These are phyloP conservation scores for Brenthis daphne DNA, from an alignment of 2,888 invertebrate genomes.

Conservation along the genomic window DNA sequence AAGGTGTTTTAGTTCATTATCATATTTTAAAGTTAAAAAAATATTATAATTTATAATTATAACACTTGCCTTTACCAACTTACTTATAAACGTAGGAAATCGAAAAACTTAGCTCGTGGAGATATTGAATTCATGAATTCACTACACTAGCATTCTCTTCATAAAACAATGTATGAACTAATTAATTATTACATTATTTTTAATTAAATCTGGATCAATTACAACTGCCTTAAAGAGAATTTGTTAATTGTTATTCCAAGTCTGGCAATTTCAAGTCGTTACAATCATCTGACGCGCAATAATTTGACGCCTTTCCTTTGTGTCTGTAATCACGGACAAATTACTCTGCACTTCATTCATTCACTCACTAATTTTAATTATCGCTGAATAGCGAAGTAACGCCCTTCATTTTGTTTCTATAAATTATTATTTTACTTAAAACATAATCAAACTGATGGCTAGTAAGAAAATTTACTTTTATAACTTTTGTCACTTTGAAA, in stretches of 20 bases:
- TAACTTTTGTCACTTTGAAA: no score
- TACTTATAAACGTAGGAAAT: no score
- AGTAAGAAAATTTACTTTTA: background rate
- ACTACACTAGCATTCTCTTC: background rate
- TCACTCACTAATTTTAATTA: constrained; percentile 26
- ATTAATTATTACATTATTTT: background rate
- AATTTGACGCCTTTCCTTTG: constrained; percentile 21
- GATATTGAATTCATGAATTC: background rate
- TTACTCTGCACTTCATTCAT: constrained; percentile 24
- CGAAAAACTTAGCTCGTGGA: no score
- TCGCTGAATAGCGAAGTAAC: constrained; percentile 20
- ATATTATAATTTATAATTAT: no score
- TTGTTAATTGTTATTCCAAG: constrained; percentile 20
- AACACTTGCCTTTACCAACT: no score
- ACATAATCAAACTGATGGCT: background rate
- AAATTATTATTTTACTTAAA: background rate
- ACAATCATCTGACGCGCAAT: constrained; percentile 25
- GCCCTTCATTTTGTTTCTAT: constrained; percentile 18
- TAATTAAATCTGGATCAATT: background rate
- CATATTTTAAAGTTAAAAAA: no score
- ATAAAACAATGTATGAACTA: no score
- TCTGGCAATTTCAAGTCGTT: constrained; percentile 7
- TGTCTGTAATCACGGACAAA: constrained; percentile 26
- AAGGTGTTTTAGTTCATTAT: no score
- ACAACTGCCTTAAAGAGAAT: constrained; percentile 15